Conservation (phyloP, 92 coral and sea anemone genomes). For the Metridium senile region DNA sequence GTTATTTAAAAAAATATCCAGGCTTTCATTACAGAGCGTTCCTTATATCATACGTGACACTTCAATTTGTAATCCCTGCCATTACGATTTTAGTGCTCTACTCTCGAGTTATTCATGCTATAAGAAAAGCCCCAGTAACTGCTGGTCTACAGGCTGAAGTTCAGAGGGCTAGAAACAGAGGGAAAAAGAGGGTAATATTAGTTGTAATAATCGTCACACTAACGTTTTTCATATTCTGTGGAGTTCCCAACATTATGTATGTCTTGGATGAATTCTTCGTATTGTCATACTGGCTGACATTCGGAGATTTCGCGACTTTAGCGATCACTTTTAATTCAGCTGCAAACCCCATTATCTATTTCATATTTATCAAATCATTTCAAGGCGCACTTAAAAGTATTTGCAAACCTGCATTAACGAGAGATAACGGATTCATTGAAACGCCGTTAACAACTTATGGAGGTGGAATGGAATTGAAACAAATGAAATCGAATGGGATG, state of each 20-base stretch:
- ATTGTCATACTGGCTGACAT: background rate
- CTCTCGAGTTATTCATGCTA: background rate
- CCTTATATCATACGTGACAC: background rate
- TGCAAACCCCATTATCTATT: background rate
- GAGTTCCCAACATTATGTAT: background rate
- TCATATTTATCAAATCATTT: background rate
- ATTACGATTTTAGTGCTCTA: background rate
- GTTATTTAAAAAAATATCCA: background rate
- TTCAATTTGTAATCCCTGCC: background rate
- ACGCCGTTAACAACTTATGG: background rate
- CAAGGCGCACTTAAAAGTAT: background rate
- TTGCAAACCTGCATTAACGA: background rate
- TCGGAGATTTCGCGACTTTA: background rate
- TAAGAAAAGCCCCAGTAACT: background rate
- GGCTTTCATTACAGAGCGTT: background rate
- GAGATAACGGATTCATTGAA: background rate
- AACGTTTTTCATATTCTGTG: background rate
- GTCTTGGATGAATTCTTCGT: background rate
- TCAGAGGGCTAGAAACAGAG: background rate
- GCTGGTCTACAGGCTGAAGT: background rate
- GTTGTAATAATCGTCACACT: background rate
- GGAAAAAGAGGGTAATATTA: background rate
- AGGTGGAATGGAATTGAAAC: background rate
- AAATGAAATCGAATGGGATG: background rate
- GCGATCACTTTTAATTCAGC: background rate